Conservation (phyloP, 2,797 vertebrate species). For the Anabacerthia variegaticeps region DNA sequence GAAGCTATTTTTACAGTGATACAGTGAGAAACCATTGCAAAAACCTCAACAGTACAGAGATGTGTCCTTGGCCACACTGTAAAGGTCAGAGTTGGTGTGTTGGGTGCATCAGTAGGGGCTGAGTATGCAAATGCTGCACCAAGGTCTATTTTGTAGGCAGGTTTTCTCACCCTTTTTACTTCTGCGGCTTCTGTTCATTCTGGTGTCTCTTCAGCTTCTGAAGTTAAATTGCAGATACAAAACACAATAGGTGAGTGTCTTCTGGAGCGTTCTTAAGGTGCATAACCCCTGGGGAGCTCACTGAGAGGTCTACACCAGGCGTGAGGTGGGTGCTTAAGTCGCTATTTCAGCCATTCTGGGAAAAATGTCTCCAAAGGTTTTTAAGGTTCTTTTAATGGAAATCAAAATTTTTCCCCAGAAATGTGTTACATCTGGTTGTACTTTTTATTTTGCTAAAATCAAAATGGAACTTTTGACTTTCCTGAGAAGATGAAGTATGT, state of each 20-base stretch:
- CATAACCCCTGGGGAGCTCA: neutral
- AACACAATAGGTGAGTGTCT: neutral
- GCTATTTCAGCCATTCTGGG: neutral
- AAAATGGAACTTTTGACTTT: neutral
- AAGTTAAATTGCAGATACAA: neutral
- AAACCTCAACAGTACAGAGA: neutral
- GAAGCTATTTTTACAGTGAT: neutral
- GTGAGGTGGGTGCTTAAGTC: neutral
- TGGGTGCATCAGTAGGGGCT: accelerated
- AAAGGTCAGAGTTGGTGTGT: accelerated
- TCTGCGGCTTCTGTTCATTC: accelerated
- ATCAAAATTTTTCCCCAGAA: neutral
- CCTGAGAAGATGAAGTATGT: neutral
- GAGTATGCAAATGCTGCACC: neutral
- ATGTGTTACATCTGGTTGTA: neutral
- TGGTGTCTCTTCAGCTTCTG: neutral
- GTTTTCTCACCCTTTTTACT: neutral
- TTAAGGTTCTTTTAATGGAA: neutral
- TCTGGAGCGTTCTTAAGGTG: neutral
- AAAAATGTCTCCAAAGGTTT: neutral
- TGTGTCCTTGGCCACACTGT: neutral
- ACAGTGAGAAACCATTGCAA: neutral
- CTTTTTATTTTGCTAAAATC: neutral
- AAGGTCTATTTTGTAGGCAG: neutral
- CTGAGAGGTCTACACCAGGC: neutral